Base-by-base conservation (phyloP, 92 coral and sea anemone species). In the Phymanthus crucifer region DNA sequence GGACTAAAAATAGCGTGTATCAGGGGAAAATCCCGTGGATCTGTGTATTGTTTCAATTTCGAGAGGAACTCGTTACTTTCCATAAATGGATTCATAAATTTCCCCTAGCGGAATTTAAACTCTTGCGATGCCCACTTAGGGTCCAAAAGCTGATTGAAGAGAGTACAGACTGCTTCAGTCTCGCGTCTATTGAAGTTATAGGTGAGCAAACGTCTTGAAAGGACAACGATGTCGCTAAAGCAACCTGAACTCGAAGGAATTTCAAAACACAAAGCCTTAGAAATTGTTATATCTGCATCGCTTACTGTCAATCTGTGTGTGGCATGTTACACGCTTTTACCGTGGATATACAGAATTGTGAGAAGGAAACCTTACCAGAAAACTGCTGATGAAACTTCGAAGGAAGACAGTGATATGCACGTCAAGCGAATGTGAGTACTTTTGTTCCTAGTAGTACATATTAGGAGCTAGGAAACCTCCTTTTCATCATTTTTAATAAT, bases 251-350 rank as follows among this genome's bases (percentile, higher is more conserved):
- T 61, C 33, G 36, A 61, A 26, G 68, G 68, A 61, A 3, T 61
- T 61, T 24, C 7, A 57, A 72, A 82, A 45, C 54, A 57, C 46
- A 85, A 88, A 40, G 89, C 83, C 74, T 78, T 74, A 32, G 89
- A 89, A 67, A 76, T 90, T 40, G 34, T 87, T 18, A 58, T 89
- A 2, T 73, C 66, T 71, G 86, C 84, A 24, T 95, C 98, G 32
- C 32, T 90, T 67, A 95, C 97, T 7, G 84, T 93, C 5, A 95
- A 95, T 78, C 77, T 90, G 72, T 95, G 98, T 58, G 85, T 93
- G 47, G 75, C 89, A 12, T 86, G 85, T 73, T 79, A 89, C 33
- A 67, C 91, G 1, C 21, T 67, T 67, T 64, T 82, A 47, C 95
- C 98, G 38, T 75, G 80, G 69, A 14, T 85, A 40, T 90, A 91